phyloP scores from a whole-genome alignment of 2,797 vertebrate genomes.

The Limosa lapponica region DNA sequence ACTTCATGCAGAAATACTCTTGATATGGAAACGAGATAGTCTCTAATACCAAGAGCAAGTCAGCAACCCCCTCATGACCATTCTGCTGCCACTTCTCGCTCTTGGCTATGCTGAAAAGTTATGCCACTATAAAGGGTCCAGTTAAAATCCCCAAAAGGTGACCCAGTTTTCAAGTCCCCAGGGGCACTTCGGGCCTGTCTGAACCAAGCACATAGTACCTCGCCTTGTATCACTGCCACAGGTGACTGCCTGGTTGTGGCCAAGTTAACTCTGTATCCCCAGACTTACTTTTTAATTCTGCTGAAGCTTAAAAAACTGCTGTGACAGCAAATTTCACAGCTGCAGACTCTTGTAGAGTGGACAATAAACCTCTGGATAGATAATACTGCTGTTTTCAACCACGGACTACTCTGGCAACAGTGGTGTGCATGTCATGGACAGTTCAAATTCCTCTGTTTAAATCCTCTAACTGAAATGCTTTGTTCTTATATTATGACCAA shows the following conservation, averaged over 20 bases:
- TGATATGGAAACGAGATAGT: background rate
- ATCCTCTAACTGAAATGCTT: background rate
- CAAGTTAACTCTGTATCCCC: background rate
- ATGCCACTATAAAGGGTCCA: background rate
- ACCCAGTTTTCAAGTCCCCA: background rate
- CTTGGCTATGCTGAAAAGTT: background rate
- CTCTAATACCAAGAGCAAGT: background rate
- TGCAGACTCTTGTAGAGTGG: background rate
- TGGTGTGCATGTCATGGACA: background rate
- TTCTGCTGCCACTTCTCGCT: background rate
- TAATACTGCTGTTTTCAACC: background rate
- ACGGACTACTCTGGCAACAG: background rate
- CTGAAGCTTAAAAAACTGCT: background rate
- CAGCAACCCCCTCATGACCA: background rate
- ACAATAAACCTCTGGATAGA: background rate
- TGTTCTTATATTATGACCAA: background rate
- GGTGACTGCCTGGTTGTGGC: background rate
- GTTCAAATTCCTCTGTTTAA: background rate
- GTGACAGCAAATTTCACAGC: background rate
- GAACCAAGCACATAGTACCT: background rate
- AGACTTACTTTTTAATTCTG: background rate
- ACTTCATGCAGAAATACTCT: background rate
- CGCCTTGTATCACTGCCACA: accelerated
- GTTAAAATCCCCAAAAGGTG: background rate
- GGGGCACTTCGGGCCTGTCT: background rate